Conservation (phyloP, 2,888 invertebrate species). For the Cinara cedri region DNA sequence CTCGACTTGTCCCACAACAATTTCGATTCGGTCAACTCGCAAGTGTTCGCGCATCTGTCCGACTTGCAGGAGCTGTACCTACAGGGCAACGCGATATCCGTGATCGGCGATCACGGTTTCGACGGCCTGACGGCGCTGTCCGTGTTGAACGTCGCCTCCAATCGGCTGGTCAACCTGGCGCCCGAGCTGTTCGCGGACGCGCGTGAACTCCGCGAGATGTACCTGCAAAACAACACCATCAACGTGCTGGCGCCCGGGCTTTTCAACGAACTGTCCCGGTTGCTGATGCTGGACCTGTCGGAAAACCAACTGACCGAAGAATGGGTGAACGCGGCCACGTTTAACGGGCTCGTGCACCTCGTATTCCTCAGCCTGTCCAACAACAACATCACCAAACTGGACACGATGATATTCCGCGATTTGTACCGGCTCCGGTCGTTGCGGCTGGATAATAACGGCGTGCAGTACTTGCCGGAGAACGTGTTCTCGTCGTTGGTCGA, state of each 20-base stretch:
- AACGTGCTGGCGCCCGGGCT: slow-evolving; percentile 80
- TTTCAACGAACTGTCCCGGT: slow-evolving; percentile 76
- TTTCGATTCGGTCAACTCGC: slow-evolving; percentile 76
- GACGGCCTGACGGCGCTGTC: slow-evolving; percentile 76
- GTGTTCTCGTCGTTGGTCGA: slow-evolving; percentile 78
- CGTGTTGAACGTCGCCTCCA: slow-evolving; percentile 79
- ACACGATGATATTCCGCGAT: slow-evolving; percentile 78
- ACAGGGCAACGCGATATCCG: slow-evolving; percentile 77
- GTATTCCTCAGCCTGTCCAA: slow-evolving; percentile 79
- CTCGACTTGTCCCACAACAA: slow-evolving; percentile 80
- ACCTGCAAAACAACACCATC: slow-evolving; percentile 81
- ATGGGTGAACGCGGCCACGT: slow-evolving; percentile 82
- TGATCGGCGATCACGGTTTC: slow-evolving; percentile 78
- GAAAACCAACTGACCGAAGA: slow-evolving; percentile 81
- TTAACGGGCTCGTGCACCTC: slow-evolving; percentile 76
- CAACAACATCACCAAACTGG: slow-evolving; percentile 77
- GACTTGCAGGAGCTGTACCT: slow-evolving; percentile 76
- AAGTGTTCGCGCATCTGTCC: slow-evolving; percentile 74
- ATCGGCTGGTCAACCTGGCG: slow-evolving; percentile 79
- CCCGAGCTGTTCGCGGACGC: slow-evolving; percentile 82
- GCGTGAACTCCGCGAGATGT: slow-evolving; percentile 78
- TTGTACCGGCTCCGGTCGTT: slow-evolving; percentile 80
- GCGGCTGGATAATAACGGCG: slow-evolving; percentile 78
- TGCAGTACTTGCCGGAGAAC: slow-evolving; percentile 78
- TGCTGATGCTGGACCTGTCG: slow-evolving; percentile 78